These are phyloP conservation scores for Poeciliopsis gracilis DNA, from an alignment of 2,797 vertebrate species.

Conservation along the genomic window DNA sequence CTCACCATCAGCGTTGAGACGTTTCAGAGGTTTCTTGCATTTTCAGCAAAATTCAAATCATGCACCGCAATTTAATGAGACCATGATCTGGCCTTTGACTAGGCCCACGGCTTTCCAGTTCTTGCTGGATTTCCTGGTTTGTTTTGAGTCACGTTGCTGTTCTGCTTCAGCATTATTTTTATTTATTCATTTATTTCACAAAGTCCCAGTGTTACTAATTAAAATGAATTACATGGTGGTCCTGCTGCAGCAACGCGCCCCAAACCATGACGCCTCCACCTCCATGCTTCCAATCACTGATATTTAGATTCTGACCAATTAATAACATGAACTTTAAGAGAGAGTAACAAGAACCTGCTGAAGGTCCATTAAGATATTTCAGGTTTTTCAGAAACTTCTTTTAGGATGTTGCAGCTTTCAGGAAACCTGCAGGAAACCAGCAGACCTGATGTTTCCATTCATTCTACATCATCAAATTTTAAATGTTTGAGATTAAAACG, in stretches of 20 bases:
- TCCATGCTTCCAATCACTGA: background rate
- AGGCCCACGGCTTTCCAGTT: background rate
- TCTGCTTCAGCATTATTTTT: background rate
- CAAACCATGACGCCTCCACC: background rate
- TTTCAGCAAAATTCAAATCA: background rate
- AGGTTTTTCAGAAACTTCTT: background rate
- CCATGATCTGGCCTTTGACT: slow-evolving; percentile 2
- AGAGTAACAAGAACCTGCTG: background rate
- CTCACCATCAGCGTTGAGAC: background rate
- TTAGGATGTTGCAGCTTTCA: background rate
- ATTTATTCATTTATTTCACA: background rate
- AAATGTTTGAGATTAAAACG: background rate
- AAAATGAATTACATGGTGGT: background rate
- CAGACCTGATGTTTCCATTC: background rate
- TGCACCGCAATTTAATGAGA: background rate
- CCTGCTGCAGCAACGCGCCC: background rate
- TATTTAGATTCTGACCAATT: too few species aligned
- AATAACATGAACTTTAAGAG: background rate
- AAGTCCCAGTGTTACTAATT: background rate
- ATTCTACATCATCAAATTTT: background rate
- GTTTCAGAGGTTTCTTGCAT: background rate
- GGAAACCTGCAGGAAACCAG: background rate
- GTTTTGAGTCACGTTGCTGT: background rate
- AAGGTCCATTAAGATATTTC: background rate
- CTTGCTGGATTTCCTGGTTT: background rate